Base-by-base conservation (phyloP, 2,888 invertebrate genomes). In the Athalia rosae region DNA sequence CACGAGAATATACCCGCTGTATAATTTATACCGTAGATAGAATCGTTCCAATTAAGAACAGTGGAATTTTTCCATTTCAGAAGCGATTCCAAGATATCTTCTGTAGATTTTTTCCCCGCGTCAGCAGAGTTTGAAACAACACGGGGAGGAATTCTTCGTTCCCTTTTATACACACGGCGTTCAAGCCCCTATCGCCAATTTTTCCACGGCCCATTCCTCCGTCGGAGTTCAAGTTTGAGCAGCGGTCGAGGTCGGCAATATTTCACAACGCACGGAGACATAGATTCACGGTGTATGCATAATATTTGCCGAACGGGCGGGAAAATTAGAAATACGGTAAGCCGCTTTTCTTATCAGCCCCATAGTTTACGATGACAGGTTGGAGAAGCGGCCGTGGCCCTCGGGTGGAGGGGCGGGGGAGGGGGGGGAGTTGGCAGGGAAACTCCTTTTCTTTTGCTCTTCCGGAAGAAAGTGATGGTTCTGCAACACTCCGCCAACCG, bases 271-370 rank as follows among this genome's bases (percentile, higher is more conserved):
- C 81, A 83, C 79, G 83, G 81, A 84, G 86, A 86, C 86, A 85
- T 84, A 83, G 86, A 86, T 85, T 86, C 84, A 86, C 86, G 83
- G 85, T 86, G 76, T 87, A 86, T 87, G 88, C 86, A 88, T 87
- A 88, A 87, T 87, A 88, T 88, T 88, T 88, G 88, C 85, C 84
- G 86, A 88, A 86, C 87, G 83, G 85, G 87, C 86, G 84, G 84
- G 87, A 87, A 88, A 88, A 87, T 88, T 88, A 87, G 85, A 87
- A 88, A 87, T 86, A 85, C 86, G 85, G 85, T 88, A 88, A 88
- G 88, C 88, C 86, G 88, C 85, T 88, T 87, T 87, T 88, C 87
- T 88, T 88, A 88, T 88, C 88, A 87, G 84, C 80, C 79, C 78
- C 83, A 74, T 74, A 74, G 61, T 74, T 74, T 62, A 74, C 74